Conservation (phyloP, 2,888 invertebrate genomes). For the Hyppa rectilinea region DNA sequence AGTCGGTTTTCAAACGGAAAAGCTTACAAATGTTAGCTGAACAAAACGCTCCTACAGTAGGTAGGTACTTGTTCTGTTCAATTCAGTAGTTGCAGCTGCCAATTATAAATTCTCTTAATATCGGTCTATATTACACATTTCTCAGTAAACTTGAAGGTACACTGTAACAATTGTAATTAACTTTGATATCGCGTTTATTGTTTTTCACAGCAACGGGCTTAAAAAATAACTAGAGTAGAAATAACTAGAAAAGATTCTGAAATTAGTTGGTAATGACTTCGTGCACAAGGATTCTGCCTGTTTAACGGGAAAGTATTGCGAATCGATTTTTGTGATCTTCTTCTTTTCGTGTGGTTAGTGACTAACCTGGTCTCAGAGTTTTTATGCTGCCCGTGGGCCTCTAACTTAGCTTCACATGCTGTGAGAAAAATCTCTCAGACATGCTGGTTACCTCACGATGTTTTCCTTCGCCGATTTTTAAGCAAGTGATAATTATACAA, state of each 20-base stretch:
- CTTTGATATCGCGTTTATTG: conserved; percentile 43
- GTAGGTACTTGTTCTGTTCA: conserved; percentile 35
- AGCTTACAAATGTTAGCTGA: conserved; percentile 36
- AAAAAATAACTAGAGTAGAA: conserved; percentile 19
- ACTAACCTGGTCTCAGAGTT: too few species aligned
- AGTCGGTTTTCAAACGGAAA: conserved; percentile 38
- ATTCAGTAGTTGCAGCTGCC: conserved; percentile 20
- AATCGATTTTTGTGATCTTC: conserved; percentile 10
- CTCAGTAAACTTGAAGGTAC: conserved; percentile 57
- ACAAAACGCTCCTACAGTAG: conserved; percentile 28
- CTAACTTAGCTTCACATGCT: too few species aligned
- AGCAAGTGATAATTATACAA: too few species aligned
- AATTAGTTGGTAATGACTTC: conserved; percentile 9
- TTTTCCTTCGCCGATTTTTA: too few species aligned
- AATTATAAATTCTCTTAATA: conserved; percentile 56
- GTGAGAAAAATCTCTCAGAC: too few species aligned
- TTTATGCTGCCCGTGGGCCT: too few species aligned
- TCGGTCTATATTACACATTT: conserved; percentile 45
- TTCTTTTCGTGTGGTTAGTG: too few species aligned
- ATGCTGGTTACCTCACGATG: too few species aligned
- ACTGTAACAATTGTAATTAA: conserved; percentile 53
- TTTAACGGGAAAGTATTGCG: neutral
- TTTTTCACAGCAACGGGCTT: conserved; percentile 20
- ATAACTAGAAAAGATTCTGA: conserved; percentile 9
- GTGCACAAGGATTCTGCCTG: conserved; percentile 15